phyloP scores from a whole-genome alignment of 2,113 vertebrate genomes.

The Odocoileus hemionus region DNA sequence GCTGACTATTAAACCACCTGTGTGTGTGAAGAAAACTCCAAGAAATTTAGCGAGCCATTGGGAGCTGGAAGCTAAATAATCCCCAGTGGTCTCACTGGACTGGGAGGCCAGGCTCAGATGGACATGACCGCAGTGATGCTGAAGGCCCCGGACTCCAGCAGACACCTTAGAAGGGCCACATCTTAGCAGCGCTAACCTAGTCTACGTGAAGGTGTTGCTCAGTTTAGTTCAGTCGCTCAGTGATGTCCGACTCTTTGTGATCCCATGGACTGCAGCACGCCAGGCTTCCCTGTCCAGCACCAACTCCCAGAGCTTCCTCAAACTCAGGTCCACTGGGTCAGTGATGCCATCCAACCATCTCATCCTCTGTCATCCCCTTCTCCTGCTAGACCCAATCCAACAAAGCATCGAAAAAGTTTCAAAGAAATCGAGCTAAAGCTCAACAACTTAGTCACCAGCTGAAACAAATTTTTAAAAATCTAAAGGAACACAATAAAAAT shows the following conservation, averaged over 20 bases:
- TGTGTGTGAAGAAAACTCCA: background rate
- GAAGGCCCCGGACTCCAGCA: background rate
- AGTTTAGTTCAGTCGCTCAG: background rate
- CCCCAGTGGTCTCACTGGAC: background rate
- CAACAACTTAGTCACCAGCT: background rate
- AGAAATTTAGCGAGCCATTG: background rate
- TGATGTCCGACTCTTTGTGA: background rate
- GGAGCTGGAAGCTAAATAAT: background rate
- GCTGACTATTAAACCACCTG: background rate
- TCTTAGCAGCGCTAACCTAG: background rate
- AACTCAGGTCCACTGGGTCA: background rate
- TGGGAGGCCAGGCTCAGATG: background rate
- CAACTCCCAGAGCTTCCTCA: background rate
- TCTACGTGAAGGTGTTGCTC: background rate
- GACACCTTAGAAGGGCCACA: background rate
- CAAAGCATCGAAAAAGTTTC: background rate
- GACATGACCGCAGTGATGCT: background rate
- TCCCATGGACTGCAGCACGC: too few relatives aligned
- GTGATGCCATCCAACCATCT: background rate
- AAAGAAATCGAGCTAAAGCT: background rate
- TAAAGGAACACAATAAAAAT: conserved; percentile 3
- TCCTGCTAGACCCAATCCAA: background rate
- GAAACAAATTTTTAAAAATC: conserved; percentile 2
- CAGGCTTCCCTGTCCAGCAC: background rate
- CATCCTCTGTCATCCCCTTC: background rate